phyloP scores from a whole-genome alignment of 2,888 invertebrate species.

The Shargacucullia verbasci region DNA sequence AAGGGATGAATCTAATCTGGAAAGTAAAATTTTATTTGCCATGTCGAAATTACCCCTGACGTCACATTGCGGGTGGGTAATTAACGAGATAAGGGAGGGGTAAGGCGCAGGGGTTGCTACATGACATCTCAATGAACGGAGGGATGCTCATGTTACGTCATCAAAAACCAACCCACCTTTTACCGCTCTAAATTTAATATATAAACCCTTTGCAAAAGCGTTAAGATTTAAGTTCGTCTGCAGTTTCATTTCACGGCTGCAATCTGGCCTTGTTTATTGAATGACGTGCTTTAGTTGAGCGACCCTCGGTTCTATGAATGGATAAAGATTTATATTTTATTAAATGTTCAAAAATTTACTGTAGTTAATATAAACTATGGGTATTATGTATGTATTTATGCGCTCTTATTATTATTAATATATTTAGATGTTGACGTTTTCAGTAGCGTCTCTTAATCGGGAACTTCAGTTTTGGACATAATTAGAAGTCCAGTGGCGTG shows the following conservation, averaged over 20 bases:
- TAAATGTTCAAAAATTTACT: conserved; percentile 2
- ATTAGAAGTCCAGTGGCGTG: too few species aligned
- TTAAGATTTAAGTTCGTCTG: conserved; percentile 31
- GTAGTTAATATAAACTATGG: too few species aligned
- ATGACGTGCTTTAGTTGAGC: conserved; percentile 46
- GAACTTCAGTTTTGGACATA: too few species aligned
- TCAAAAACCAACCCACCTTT: conserved; percentile 18
- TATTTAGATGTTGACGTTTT: too few species aligned
- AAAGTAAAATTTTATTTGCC: conserved; percentile 57
- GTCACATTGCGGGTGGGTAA: conserved; percentile 63
- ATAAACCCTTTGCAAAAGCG: conserved; percentile 3
- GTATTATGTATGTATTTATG: too few species aligned
- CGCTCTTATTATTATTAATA: too few species aligned
- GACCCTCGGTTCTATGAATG: conserved; percentile 36
- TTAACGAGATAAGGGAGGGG: conserved; percentile 61
- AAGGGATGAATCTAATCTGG: conserved; percentile 36
- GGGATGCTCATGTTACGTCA: conserved; percentile 64
- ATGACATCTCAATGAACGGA: conserved; percentile 68
- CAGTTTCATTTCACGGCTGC: conserved; percentile 3
- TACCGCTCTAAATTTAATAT: neutral
- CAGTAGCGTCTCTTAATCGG: too few species aligned
- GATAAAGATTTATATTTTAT: conserved; percentile 48
- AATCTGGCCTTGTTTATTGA: conserved; percentile 25
- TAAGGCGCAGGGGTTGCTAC: conserved; percentile 38
- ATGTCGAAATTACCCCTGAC: conserved; percentile 66